Base-by-base conservation (phyloP, 2,888 invertebrate genomes). In the Amblyjoppa proteus region DNA sequence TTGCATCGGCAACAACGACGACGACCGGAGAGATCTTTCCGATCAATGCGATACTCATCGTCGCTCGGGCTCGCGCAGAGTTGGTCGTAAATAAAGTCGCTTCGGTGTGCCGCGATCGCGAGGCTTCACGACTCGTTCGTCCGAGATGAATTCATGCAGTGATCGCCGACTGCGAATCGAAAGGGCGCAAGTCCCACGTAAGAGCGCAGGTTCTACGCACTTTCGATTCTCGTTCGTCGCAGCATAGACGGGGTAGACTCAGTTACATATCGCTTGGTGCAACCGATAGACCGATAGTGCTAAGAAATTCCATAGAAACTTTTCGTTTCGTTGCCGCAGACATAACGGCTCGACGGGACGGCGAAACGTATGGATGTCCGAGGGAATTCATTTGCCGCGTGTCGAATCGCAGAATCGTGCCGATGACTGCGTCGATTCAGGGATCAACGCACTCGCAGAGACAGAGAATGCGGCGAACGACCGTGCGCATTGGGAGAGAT, bases 41-140 rank as follows among this genome's bases (percentile, higher is more conserved):
- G 76, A 84, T 45, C 84, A 84, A 81, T 69, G 61, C 71, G 84
- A 81, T 75, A 75, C 75, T 73, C 71, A 77, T 73, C 77, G 58
- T 58, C 68, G 45, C 13, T 34, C 38, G 38, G 64, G 61, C 70
- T 71, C 77, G 81, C 58, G 49, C 51, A 20, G 2, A 25, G 3
- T 58, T 28, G 58, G 34, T 81, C 69, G 73, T 81, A 84, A 81
- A 73, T 77, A 74, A 64, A 81, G 61, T 77, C 51, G 51, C 73
- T 81, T 41, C 71, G 56, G 13, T 73, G 77, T 38, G 68, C 56
- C 66, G 66, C 73, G 73, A 49, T 73, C 58, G 74, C 73, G 77
- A 73, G 58, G 76, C 76, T 56, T 81, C 73, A 61, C 76, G 56
- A 73, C 76, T 20, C 64, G 51, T 51, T 69, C 34, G 73, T 45